A percentile compares a stretch with the other conserved stretches of the same genome.
These are phyloP conservation scores for Hypsopygia costalis DNA, from an alignment of 2,888 invertebrate genomes.

Conservation along the genomic window DNA sequence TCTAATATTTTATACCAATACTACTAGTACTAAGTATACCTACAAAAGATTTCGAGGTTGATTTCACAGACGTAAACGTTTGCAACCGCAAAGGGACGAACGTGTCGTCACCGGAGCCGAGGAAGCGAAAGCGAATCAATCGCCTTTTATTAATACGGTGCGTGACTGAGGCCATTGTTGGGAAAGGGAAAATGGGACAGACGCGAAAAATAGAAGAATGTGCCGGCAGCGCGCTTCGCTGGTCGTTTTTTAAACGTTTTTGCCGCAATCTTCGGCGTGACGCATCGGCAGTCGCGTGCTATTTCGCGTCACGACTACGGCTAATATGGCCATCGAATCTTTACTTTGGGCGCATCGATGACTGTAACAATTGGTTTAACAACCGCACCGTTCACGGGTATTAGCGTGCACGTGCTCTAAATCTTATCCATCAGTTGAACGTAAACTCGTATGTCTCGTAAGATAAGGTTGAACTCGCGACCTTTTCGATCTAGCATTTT, in stretches of 20 bases:
- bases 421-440: constrained; percentile 30
- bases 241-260: constrained; percentile 37
- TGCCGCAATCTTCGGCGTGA: constrained; percentile 37
- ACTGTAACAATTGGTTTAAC: constrained; percentile 21
- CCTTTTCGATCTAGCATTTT: constrained; percentile 73
- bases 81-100: constrained; percentile 56
- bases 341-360: constrained; percentile 37
- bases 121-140: constrained; percentile 79
- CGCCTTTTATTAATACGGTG: constrained; percentile 61
- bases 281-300: constrained; percentile 54
- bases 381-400: neutral
- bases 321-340: constrained; percentile 47
- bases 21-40: constrained; percentile 25
- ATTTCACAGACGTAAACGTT: constrained; percentile 47
- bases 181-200: constrained; percentile 72
- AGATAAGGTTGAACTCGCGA: constrained; percentile 69
- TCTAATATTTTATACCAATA: no score
- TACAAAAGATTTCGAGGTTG: constrained; percentile 32
- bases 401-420: constrained; percentile 13
- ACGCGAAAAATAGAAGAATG: constrained; percentile 63
- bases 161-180: constrained; percentile 76
- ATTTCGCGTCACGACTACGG: constrained; percentile 55
- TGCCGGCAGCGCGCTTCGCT: constrained; percentile 55
- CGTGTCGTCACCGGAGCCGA: constrained; percentile 60
- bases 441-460: constrained; percentile 10